Evolutionary conservation across 92 coral and sea anemone species (phyloP), one percentile per base, ranked within the genome.

Genomic region (Phenganax stokvisi): DNA sequence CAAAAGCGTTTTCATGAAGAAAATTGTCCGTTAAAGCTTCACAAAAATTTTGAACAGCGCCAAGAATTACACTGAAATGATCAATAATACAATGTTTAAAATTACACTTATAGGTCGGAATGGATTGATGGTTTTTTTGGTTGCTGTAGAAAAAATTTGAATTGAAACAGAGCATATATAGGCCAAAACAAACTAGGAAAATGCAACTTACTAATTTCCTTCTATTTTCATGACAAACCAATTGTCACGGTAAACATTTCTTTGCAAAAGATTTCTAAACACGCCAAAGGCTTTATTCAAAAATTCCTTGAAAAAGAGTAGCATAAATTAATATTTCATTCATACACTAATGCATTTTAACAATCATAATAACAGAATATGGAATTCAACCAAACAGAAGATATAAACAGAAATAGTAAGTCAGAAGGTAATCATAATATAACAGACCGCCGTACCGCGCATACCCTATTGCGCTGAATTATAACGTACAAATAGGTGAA

Each of bases 191-290:
- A 25, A n/a, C 65, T 13, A 64, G 70, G 20, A 68, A 30, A 68
- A 68, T 30, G n/a, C 9, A 61, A 53, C 97, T 68, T 68, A 94
- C 98, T 90, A 88, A 92, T 94, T 94, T 15, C 92, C 92, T 57
- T 92, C 85, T 87, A 94, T 88, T 57, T 86, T 94, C 79, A 94
- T 89, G 55, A 94, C 97, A 27, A 87, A 88, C 98, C 98, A 94
- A 82, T 94, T 97, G 51, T 85, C 81, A 12, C 92, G 89, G 82
- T 91, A 94, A 71, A 89, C 90, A 61, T 93, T 93, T 58, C 97
- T 88, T 80, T 87, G 88, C 62, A 94, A 87, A 80, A 94, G 92
- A 81, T 94, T 96, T 31, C 91, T 91, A 73, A 94, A 94, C 15
- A 92, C 98, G 16, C 92, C 98, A 87, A 94, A 94, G 57, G 90